phyloP scores from a whole-genome alignment of 2,888 invertebrate species.

The Pegoplata infirma region DNA sequence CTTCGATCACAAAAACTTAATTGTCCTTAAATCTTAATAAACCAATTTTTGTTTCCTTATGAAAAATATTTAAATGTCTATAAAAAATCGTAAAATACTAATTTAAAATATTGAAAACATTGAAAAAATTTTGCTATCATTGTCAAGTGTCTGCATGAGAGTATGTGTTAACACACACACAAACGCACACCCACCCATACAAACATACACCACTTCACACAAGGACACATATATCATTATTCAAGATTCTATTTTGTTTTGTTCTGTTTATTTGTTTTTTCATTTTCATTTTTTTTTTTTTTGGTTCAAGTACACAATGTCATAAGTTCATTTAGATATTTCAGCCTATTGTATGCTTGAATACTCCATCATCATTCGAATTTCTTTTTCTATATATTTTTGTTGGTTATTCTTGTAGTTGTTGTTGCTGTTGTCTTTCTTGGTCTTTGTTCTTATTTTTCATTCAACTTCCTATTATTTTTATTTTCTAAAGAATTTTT shows the following conservation, averaged over 20 bases:
- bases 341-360: background rate
- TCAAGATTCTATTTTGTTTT: too few species aligned
- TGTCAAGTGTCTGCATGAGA: too few species aligned
- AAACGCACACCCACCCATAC: background rate
- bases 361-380: background rate
- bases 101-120: background rate
- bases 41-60: background rate
- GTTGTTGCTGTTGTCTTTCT: constrained; percentile 2
- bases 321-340: constrained; percentile 52
- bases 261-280: background rate
- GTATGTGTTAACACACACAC: background rate
- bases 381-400: background rate
- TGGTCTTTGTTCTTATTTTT: constrained; percentile 28
- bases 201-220: background rate
- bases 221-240: background rate
- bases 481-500: constrained; percentile 20
- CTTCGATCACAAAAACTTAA: too few species aligned
- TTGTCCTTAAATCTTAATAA: too few species aligned
- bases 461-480: constrained; percentile 16
- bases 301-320: constrained; percentile 22
- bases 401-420: constrained; percentile 2
- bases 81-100: background rate
- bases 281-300: background rate
- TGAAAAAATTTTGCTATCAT: background rate
- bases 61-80: background rate